phyloP scores from a whole-genome alignment of 2,113 vertebrate species.

The Scomber japonicus region DNA sequence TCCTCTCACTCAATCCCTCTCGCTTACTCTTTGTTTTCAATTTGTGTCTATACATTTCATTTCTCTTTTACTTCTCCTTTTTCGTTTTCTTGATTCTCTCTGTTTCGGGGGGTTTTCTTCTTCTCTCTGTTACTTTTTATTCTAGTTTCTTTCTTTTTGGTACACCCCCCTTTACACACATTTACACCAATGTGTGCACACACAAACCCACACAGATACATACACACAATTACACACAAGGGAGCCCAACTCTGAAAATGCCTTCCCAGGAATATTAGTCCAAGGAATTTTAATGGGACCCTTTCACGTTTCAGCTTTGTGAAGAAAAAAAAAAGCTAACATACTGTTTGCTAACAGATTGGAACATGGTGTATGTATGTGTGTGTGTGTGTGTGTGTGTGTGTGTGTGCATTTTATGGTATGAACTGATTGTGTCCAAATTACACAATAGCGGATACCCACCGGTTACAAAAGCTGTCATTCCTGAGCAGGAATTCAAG shows the following conservation, averaged over 20 bases:
- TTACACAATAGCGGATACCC: conserved; percentile 6
- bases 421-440: neutral
- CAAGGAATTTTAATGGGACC: conserved; percentile 48
- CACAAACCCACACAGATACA: neutral
- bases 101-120: neutral
- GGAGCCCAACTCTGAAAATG: conserved; percentile 39
- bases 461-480: conserved; percentile 20
- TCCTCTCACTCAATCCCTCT: conserved; percentile 20
- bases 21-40: conserved; percentile 1
- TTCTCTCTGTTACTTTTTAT: neutral
- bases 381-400: neutral
- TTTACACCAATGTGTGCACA: neutral
- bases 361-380: neutral
- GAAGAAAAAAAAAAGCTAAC: conserved; percentile 12
- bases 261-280: conserved; percentile 60
- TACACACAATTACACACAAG: conserved; percentile 38
- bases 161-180: neutral
- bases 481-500: conserved; percentile 18
- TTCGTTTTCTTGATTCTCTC: neutral
- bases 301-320: conserved; percentile 36
- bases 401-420: neutral
- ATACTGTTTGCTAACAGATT: conserved; percentile 7
- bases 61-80: conserved; percentile 27
- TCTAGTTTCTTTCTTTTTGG: neutral
- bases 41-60: neutral